Evolutionary conservation across 2,113 vertebrate species (phyloP).

Genomic region (Caloenas nicobarica): DNA sequence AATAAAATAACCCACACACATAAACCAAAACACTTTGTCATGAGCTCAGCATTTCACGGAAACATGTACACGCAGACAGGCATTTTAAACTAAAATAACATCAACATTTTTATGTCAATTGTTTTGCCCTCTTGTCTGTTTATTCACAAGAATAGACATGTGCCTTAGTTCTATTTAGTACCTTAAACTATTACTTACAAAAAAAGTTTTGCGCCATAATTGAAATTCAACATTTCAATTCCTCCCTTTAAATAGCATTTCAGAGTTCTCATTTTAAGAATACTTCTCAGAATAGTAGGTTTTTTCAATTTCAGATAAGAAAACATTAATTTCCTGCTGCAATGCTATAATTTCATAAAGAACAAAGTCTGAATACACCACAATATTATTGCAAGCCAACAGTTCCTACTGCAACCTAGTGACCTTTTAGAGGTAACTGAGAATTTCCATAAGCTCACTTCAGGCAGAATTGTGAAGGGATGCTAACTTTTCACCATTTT

Average conservation of each 20-base stretch:
- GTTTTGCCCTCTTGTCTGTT: neutral
- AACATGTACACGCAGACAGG: neutral
- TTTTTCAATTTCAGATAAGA: neutral
- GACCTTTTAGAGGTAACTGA: conserved; percentile 9
- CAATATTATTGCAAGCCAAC: neutral
- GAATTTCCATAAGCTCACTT: neutral
- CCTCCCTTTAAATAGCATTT: neutral
- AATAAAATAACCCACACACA: accelerated
- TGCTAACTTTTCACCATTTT: neutral
- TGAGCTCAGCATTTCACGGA: neutral
- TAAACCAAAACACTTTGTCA: neutral
- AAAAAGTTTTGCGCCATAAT: neutral
- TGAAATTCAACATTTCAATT: neutral
- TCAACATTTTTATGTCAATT: neutral
- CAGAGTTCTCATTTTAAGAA: neutral
- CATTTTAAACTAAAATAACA: neutral
- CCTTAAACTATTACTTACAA: neutral
- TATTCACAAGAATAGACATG: neutral
- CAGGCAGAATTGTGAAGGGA: neutral
- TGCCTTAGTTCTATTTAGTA: neutral
- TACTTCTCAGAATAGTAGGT: neutral
- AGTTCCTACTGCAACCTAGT: neutral
- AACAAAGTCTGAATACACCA: neutral
- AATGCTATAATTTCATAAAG: neutral
- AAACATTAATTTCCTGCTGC: neutral